Conservation (phyloP, 2,888 invertebrate genomes). For the Megalurothrips usitatus region DNA sequence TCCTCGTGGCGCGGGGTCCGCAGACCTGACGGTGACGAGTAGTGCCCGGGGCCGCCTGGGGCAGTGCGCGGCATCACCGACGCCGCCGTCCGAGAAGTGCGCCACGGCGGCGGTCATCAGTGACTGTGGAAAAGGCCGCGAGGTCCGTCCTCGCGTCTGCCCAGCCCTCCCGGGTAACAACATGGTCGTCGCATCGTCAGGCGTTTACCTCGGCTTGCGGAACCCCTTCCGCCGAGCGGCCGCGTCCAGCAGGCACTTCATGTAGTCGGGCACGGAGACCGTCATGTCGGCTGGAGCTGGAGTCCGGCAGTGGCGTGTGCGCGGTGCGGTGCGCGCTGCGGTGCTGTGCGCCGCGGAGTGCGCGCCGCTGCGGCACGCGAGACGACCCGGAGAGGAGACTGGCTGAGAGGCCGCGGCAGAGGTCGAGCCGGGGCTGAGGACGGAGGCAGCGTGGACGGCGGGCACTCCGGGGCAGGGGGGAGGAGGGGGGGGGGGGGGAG, state of each 20-base stretch:
- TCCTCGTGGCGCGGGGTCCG: neutral
- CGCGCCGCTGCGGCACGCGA: no score
- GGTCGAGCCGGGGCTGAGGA: neutral
- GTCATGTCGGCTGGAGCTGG: neutral
- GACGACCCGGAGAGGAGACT: no score
- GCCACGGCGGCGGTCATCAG: neutral
- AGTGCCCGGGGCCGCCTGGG: neutral
- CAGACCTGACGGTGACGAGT: neutral
- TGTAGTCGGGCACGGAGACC: neutral
- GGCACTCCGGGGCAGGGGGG: no score
- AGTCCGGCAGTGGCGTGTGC: no score
- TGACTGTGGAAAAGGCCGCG: neutral
- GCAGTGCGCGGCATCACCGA: neutral
- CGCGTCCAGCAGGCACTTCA: constrained; percentile 2
- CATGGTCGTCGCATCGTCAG: neutral
- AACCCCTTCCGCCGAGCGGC: neutral
- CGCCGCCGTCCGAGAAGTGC: neutral
- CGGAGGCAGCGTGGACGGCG: neutral
- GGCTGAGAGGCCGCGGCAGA: no score
- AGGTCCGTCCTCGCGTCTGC: neutral
- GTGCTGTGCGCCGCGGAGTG: neutral
- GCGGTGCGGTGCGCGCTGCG: neutral
- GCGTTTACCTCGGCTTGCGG: neutral
- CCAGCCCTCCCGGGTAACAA: neutral
- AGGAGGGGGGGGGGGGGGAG: neutral